Evolutionary conservation across 1,140 invertebrate species (phyloP).

Genomic region (Pseudachorutes palmiensis): DNA sequence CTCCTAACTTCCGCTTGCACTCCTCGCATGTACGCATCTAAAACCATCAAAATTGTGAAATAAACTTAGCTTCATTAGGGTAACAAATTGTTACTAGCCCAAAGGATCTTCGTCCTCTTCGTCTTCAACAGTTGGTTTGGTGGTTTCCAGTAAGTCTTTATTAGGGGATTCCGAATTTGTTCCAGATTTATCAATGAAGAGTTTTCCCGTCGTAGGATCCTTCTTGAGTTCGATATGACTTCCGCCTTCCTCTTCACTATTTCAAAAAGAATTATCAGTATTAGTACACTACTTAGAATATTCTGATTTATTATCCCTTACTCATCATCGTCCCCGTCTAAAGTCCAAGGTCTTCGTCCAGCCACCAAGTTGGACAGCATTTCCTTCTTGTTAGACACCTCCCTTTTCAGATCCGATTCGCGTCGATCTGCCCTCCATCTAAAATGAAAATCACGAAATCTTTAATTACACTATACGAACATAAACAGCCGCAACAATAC

Average conservation of each 20-base stretch:
- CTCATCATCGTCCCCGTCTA: constrained; percentile 80
- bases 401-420: constrained; percentile 35
- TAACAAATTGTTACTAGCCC: not conserved
- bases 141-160: constrained; percentile 46
- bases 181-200: not conserved
- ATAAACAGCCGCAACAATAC: too few relatives aligned
- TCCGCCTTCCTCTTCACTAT: not conserved
- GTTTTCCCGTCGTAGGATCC: constrained; percentile 1
- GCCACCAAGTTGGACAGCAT: constrained; percentile 24
- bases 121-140: constrained; percentile 42
- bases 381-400: constrained; percentile 32
- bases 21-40: constrained; percentile 87
- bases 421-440: constrained; percentile 36
- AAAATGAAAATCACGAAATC: too few relatives aligned
- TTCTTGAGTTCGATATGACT: not conserved
- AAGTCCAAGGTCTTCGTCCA: constrained; percentile 76
- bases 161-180: constrained; percentile 41
- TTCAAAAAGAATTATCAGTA: not conserved
- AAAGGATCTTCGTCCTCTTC: constrained; percentile 83
- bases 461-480: too few relatives aligned
- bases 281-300: not conserved
- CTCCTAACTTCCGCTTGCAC: constrained; percentile 84
- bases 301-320: constrained; percentile 40
- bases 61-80: too few relatives aligned
- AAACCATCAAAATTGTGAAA: too few relatives aligned